Conservation (phyloP, 2,888 invertebrate species). For the Temnothorax unifasciatus region DNA sequence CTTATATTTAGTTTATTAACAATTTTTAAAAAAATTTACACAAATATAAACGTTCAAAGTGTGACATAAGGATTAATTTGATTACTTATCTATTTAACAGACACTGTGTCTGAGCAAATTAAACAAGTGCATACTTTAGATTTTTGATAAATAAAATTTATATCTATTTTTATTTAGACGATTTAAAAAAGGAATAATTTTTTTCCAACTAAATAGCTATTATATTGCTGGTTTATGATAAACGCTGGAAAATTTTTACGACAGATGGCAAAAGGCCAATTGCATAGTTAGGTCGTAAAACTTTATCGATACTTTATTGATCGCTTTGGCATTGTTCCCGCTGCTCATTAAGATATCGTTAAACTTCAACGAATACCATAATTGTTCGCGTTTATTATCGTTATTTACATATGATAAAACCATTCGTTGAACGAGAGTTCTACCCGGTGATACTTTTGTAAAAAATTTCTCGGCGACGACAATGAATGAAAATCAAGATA, state of each 20-base stretch:
- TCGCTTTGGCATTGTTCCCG: constrained; percentile 18
- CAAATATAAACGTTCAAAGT: no score
- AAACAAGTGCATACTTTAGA: not conserved
- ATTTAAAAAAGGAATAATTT: not conserved
- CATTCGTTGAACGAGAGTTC: not conserved
- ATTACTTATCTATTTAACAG: not conserved
- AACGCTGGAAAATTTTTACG: not conserved
- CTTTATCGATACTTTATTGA: constrained; percentile 14
- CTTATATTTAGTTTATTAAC: not conserved
- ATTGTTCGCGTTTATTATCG: constrained; percentile 12
- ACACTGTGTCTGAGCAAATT: not conserved
- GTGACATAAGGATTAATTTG: not conserved
- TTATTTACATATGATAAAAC: not conserved
- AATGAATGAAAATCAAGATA: constrained; percentile 12
- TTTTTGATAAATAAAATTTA: not conserved
- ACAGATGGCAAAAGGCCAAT: not conserved
- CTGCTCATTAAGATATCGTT: constrained; percentile 12
- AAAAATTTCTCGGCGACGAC: not conserved
- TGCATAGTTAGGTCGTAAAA: not conserved
- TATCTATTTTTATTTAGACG: not conserved
- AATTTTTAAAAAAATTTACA: not conserved
- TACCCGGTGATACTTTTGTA: not conserved
- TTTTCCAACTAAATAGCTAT: not conserved
- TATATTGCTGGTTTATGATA: constrained; percentile 8
- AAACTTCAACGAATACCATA: constrained; percentile 16